phyloP scores from a whole-genome alignment of 2,888 invertebrate species.

The Copidosoma aretas region DNA sequence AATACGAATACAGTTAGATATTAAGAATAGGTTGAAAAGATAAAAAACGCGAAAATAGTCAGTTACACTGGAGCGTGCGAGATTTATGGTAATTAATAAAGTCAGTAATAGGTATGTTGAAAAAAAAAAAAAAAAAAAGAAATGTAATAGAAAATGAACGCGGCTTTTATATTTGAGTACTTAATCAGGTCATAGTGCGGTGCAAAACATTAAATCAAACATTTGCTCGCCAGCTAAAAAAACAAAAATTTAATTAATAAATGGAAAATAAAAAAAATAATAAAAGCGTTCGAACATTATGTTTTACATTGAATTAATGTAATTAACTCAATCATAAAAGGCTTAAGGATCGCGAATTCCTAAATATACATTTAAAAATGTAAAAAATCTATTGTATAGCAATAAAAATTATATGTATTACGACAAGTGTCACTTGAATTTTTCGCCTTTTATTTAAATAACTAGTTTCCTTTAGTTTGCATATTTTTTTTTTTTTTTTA shows the following conservation, averaged over 20 bases:
- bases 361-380: constrained; percentile 46
- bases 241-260: not conserved
- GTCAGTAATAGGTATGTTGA: no score
- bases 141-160: no score
- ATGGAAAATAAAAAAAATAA: constrained; percentile 30
- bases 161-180: no score
- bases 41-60: no score
- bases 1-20: not conserved
- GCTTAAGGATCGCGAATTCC: constrained; percentile 45
- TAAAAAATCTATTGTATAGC: constrained; percentile 49
- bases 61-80: no score
- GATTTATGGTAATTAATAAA: no score
- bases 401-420: constrained; percentile 48
- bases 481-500: no score
- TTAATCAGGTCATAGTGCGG: not conserved
- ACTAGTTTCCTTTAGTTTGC: no score
- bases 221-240: constrained; percentile 32
- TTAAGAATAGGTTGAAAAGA: not conserved
- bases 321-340: constrained; percentile 45
- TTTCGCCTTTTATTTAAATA: constrained; percentile 2
- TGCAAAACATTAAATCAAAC: constrained; percentile 31
- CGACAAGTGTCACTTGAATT: constrained; percentile 41
- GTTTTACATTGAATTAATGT: constrained; percentile 45
- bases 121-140: no score
- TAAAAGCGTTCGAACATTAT: constrained; percentile 44